Evolutionary conservation across 2,113 vertebrate genomes (phyloP), one percentile per base, ranked within the genome.

Genomic region (Mesembrinibis cayennensis): DNA sequence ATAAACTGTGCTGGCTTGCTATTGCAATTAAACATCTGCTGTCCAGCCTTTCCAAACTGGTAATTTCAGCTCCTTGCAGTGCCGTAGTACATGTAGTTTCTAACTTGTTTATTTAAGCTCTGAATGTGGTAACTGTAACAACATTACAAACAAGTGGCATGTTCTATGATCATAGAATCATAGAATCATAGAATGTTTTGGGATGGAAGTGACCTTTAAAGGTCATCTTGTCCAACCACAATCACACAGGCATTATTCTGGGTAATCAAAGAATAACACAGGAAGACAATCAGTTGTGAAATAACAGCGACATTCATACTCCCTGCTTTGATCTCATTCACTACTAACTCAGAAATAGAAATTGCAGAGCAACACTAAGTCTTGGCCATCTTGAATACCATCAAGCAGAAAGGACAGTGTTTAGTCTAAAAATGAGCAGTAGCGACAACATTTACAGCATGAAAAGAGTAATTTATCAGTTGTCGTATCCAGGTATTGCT

Each of bases 71-170:
- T 95, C 7, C 30, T 71, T 56, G n/a, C 18, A 17, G 5, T 56
- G 17, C 6, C 0, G 0, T 10, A 55, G 10, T 21, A 38, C 9
- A 10, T 55, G 19, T 3, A 32, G 16, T 56, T 93, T 89, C 34
- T 45, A 81, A 56, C 15, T 59, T 82, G 16, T 29, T 74, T 66
- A 40, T 88, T 74, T 76, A 69, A 73, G 30, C 23, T 53, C 34
- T 78, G n/a, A 70, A 49, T 53, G 20, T n/a, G 10, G 40, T 34
- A 83, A 49, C 10, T 70, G 36, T 34, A 65, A 36, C 26, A 73
- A 73, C 19, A 21, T 34, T 49, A 52, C 25, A 66, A 74, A 70
- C 11, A 90, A 62, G 42, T 55, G 5, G 7, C 20, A 40, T 63
- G n/a, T 82, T 88, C 32, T 69, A 1, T 73, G 44, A 62, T 70